phyloP scores from a whole-genome alignment of 2,113 vertebrate species.

The Athene cunicularia region DNA sequence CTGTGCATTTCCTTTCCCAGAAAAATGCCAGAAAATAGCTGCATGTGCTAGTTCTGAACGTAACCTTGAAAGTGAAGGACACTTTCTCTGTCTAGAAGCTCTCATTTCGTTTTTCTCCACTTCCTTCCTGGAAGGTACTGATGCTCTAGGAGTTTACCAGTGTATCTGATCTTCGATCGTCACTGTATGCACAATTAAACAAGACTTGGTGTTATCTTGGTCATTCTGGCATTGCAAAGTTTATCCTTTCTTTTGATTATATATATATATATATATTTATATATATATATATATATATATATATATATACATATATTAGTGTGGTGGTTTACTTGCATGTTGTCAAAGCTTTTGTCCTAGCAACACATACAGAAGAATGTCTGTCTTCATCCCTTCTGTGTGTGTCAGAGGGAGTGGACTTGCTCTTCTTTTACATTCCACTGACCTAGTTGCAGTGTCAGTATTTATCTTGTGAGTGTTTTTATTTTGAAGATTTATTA shows the following conservation, averaged over 20 bases:
- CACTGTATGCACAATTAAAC: not conserved
- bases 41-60: not conserved
- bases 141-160: not conserved
- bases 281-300: too few species aligned
- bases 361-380: not conserved
- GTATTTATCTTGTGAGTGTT: not conserved
- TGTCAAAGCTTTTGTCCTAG: not conserved
- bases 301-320: too few species aligned
- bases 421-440: not conserved
- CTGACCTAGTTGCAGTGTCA: not conserved
- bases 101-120: not conserved
- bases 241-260: not conserved
- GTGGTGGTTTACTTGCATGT: accelerated
- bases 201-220: not conserved
- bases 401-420: not conserved
- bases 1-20: accelerated
- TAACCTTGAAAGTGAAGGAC: not conserved
- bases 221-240: not conserved
- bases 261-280: too few species aligned
- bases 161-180: not conserved
- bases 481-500: not conserved
- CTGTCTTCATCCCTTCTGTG: not conserved
- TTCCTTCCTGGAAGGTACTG: not conserved
- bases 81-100: not conserved
- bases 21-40: not conserved